Percentiles rank a stretch among this genome's conserved stretches.
Conservation (phyloP, 2,113 vertebrate genomes). For the Platysternon megacephalum region DNA sequence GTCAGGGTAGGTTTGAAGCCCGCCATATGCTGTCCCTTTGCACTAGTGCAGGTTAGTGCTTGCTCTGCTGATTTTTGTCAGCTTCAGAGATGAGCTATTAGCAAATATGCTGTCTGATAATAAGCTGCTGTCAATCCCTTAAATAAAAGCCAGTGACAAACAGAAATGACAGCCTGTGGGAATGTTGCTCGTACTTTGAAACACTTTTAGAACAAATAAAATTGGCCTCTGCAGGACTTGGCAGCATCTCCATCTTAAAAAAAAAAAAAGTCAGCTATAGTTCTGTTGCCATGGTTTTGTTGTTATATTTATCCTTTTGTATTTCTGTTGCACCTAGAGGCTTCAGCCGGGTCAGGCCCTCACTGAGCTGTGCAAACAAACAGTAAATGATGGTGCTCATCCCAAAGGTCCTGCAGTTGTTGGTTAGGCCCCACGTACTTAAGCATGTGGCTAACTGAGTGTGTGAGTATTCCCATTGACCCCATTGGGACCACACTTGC, state of each 20-base stretch:
- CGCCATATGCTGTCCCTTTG: neutral
- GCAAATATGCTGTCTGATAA: neutral
- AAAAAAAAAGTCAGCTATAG: neutral
- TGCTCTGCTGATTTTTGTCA: neutral
- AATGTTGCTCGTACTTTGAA: neutral
- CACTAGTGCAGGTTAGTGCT: neutral
- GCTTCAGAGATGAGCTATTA: neutral
- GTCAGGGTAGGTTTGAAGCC: neutral
- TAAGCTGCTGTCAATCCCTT: fast-evolving
- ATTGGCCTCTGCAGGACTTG: neutral
- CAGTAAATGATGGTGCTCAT: neutral
- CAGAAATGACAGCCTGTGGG: neutral
- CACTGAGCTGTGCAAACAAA: neutral
- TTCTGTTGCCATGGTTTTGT: neutral
- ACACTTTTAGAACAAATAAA: neutral
- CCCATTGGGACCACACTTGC: neutral
- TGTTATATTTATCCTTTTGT: neutral
- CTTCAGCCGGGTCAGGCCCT: neutral
- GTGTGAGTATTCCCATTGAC: neutral
- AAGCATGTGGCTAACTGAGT: neutral
- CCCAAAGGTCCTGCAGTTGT: neutral
- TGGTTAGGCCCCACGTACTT: neutral
- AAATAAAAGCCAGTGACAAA: neutral
- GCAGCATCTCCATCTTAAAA: neutral
- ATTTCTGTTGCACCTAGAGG: neutral